Evolutionary conservation across 2,113 vertebrate species (phyloP).

Genomic region (Gasterosteus aculeatus): DNA sequence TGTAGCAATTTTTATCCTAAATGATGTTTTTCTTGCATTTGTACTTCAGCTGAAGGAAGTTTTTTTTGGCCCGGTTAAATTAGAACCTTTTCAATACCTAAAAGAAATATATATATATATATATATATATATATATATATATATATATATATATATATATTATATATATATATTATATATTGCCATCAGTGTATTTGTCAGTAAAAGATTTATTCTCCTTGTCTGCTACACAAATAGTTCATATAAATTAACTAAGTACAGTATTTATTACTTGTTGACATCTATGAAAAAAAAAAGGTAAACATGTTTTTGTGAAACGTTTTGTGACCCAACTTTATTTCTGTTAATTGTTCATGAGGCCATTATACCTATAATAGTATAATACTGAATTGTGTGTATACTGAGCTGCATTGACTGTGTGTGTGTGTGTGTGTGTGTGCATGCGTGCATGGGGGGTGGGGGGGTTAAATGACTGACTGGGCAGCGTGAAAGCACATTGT

Average conservation of each 20-base stretch:
- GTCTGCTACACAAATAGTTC: too few species aligned
- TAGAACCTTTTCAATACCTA: neutral
- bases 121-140: too few species aligned
- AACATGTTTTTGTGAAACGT: too few species aligned
- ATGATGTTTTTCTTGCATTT: constrained; percentile 35
- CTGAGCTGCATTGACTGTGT: constrained; percentile 4
- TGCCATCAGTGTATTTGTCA: too few species aligned
- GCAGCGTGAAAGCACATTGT: constrained; percentile 57
- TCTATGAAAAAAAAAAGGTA: neutral
- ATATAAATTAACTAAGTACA: too few species aligned
- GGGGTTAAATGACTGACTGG: constrained; percentile 56
- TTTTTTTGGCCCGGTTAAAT: neutral
- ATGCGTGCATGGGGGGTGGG: neutral
- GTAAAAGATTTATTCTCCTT: too few species aligned
- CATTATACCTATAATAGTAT: neutral
- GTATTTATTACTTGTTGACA: neutral
- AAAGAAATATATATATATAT: neutral
- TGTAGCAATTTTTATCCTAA: constrained; percentile 52
- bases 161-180: too few species aligned
- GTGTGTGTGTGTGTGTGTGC: constrained; percentile 9
- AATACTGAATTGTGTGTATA: constrained; percentile 19
- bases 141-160: neutral
- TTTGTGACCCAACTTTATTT: neutral
- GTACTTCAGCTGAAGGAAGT: neutral
- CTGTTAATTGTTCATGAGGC: constrained; percentile 2